Percentiles rank a stretch among this genome's conserved stretches.
Evolutionary conservation across 2,113 vertebrate genomes (phyloP).

Genomic region (Phalacrocorax aristotelis): DNA sequence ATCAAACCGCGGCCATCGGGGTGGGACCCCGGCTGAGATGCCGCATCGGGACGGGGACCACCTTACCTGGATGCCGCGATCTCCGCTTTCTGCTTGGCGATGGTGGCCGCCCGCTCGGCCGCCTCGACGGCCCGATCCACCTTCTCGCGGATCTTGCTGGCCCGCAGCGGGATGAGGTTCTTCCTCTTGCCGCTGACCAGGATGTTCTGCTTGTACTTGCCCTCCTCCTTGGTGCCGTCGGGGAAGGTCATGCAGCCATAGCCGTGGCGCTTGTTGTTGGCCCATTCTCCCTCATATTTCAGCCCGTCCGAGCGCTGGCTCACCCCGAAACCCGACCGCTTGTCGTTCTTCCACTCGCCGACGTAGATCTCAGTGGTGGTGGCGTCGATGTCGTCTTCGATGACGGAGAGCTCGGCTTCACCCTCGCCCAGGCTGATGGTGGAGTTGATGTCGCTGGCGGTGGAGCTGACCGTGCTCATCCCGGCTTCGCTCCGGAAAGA

Average conservation of each 20-base stretch:
- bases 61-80: constrained; percentile 94
- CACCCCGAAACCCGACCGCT: constrained; percentile 89
- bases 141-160: constrained; percentile 97
- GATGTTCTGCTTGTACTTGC: constrained; percentile 96
- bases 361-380: constrained; percentile 94
- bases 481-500: constrained; percentile 98
- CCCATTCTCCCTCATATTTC: constrained; percentile 94
- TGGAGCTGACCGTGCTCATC: constrained; percentile 96
- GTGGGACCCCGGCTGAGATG: fast-evolving
- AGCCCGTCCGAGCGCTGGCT: constrained; percentile 94
- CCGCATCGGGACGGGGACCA: fast-evolving
- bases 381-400: constrained; percentile 91
- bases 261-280: constrained; percentile 90
- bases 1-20: fast-evolving
- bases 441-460: constrained; percentile 94
- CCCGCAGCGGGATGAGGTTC: constrained; percentile 94
- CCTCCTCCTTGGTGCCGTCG: constrained; percentile 95
- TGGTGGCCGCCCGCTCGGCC: constrained; percentile 88
- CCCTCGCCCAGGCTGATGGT: constrained; percentile 94
- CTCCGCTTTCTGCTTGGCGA: constrained; percentile 97
- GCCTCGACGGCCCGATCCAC: constrained; percentile 94
- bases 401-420: constrained; percentile 82
- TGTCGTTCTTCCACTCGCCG: constrained; percentile 95
- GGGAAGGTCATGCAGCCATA: constrained; percentile 98
- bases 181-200: constrained; percentile 96